These are phyloP conservation scores for Drosophila asahinai DNA, from an alignment of 1,140 invertebrate species.

Conservation along the genomic window DNA sequence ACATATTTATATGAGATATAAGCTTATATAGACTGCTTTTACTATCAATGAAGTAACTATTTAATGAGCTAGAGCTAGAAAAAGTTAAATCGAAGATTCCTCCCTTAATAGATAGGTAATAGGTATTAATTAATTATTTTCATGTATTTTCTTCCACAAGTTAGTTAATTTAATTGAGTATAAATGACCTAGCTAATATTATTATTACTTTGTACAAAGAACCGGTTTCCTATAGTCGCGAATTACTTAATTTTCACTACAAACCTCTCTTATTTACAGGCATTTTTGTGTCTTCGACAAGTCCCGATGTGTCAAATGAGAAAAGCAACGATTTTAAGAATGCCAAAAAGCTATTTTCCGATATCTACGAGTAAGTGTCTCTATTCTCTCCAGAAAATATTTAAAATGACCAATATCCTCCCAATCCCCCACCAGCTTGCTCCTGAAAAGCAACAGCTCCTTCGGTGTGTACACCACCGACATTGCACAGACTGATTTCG, in stretches of 20 bases:
- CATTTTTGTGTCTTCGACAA: constrained; percentile 67
- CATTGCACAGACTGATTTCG: constrained; percentile 68
- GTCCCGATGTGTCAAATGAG: constrained; percentile 57
- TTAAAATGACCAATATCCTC: background rate
- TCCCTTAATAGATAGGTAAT: background rate
- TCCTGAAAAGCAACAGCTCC: constrained; percentile 67
- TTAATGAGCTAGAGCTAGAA: too few relatives aligned
- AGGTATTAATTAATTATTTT: background rate
- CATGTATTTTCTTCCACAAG: too few relatives aligned
- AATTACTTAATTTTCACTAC: background rate
- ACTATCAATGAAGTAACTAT: too few relatives aligned
- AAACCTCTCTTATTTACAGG: constrained; percentile 37
- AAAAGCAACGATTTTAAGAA: constrained; percentile 67
- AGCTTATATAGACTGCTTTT: too few relatives aligned
- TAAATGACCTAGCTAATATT: background rate
- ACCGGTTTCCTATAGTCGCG: too few relatives aligned
- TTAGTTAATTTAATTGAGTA: too few relatives aligned
- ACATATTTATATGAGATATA: too few relatives aligned
- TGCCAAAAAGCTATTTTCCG: constrained; percentile 75
- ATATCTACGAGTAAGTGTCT: constrained; percentile 70
- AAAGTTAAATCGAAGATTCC: too few relatives aligned
- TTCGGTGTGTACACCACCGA: constrained; percentile 73
- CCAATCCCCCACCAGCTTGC: constrained; percentile 28
- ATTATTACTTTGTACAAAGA: background rate
- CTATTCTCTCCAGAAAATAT: background rate